Base-by-base conservation (phyloP, 2,113 vertebrate genomes). In the Dipodomys merriami region DNA sequence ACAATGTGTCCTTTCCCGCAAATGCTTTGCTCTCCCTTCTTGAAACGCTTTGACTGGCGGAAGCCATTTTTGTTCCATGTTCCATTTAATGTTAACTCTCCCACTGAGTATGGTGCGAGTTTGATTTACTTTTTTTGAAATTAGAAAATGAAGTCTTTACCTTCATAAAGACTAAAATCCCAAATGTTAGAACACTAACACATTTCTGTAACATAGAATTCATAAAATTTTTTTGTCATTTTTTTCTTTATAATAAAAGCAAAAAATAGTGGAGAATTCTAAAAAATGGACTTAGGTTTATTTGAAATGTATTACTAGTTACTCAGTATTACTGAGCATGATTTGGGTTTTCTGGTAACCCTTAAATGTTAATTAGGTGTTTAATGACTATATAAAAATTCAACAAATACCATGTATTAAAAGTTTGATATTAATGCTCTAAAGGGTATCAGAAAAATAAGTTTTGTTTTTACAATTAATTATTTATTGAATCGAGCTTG, bases 201-300 rank as follows among this genome's bases (percentile, higher is more conserved):
- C 53, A 57, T 57, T 57, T 57, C 53, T 67, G 60, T 4, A 76
- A 60, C 39, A 71, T 62, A 62, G 19, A 69, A 77, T 30, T 8
- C 3, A n/a, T 74, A 67, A 57, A 18, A 15, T 0, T 12, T 30
- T 57, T 74, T 91, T 74, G 60, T 9, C 77, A 20, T 65, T 73
- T 9, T 86, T 84, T 44, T 46, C 3, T 79, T 76, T 77, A 27
- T 19, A 85, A 67, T 62, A 86, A 60, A 25, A 83, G 29, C 15
- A 57, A 57, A 57, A 83, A 44, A 60, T 35, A 39, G 33, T 35
- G 30, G 15, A 44, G 11, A 80, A 86, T 53, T 71, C 20, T 62
- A 71, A 86, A 94, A 39, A 86, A 13, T 64, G 1, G 16, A 44
- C 25, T 92, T 72, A 80, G 72, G n/a, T 80, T 88, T 83, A 92